phyloP scores from a whole-genome alignment of 2,113 vertebrate species.

The Apteryx owenii region DNA sequence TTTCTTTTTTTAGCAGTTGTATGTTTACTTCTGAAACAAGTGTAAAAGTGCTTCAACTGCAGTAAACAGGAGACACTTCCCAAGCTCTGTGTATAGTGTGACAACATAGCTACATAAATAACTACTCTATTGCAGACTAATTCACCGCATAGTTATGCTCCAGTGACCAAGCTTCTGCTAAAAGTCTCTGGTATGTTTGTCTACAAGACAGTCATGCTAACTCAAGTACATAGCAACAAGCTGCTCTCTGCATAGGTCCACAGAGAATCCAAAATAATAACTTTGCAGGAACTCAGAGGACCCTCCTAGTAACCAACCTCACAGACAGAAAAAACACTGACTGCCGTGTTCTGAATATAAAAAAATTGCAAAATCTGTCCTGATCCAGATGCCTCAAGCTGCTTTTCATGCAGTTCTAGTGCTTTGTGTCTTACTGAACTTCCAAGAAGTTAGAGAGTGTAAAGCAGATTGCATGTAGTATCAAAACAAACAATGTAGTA shows the following conservation, averaged over 20 bases:
- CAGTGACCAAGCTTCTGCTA: neutral
- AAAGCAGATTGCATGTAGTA: neutral
- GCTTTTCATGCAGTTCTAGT: neutral
- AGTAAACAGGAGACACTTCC: constrained; percentile 17
- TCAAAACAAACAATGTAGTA: neutral
- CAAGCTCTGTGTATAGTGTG: neutral
- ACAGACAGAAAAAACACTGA: neutral
- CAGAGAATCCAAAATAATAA: neutral
- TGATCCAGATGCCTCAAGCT: neutral
- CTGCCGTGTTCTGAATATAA: neutral
- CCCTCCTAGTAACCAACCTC: neutral
- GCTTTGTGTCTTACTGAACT: neutral
- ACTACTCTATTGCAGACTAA: neutral
- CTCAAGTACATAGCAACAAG: neutral
- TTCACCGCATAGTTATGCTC: neutral
- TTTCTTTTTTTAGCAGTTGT: constrained; percentile 49
- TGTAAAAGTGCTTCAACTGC: constrained; percentile 7
- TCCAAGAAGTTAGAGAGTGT: neutral
- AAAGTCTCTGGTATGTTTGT: neutral
- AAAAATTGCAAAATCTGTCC: neutral
- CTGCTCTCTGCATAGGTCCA: neutral
- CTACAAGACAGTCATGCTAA: neutral
- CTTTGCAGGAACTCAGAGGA: neutral
- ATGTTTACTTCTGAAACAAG: constrained; percentile 53
- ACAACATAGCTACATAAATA: constrained; percentile 19